Evolutionary conservation across 2,888 invertebrate species (phyloP).

Genomic region (Chrysotoxum bicinctum): DNA sequence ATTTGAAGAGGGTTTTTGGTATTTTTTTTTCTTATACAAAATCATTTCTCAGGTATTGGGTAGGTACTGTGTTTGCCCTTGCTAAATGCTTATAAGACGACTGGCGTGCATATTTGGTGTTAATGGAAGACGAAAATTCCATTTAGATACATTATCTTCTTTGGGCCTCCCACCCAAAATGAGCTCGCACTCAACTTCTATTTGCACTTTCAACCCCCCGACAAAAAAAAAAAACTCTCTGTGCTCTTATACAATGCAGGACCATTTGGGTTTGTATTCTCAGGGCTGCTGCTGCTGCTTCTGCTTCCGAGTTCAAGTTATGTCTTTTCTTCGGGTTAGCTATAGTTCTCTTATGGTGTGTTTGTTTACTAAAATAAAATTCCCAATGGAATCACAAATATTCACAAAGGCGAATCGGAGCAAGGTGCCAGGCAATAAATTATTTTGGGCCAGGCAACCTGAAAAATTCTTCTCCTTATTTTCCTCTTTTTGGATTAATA

Average conservation of each 20-base stretch:
- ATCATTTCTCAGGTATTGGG: constrained; percentile 39
- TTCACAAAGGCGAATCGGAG: constrained; percentile 72
- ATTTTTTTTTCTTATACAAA: not conserved
- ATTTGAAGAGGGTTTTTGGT: constrained; percentile 61
- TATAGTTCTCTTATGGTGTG: not conserved
- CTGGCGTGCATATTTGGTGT: constrained; percentile 68
- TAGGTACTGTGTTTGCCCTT: constrained; percentile 1
- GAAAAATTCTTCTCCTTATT: constrained; percentile 58
- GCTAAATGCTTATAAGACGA: constrained; percentile 42
- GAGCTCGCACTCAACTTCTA: constrained; percentile 25
- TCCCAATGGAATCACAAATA: constrained; percentile 72
- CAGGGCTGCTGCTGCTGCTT: not conserved
- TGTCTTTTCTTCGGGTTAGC: not conserved
- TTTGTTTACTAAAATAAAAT: constrained; percentile 72
- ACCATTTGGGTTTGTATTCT: not conserved
- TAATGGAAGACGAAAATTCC: constrained; percentile 71
- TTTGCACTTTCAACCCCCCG: constrained; percentile 65
- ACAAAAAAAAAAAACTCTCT: constrained; percentile 4
- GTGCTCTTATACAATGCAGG: constrained; percentile 9
- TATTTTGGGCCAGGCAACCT: constrained; percentile 73
- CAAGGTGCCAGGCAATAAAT: constrained; percentile 74
- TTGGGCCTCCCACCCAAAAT: constrained; percentile 13
- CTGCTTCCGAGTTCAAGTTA: not conserved
- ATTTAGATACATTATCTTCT: constrained; percentile 68
- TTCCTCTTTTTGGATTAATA: constrained; percentile 48